Percentiles rank a stretch among this genome's conserved stretches.
phyloP scores from a whole-genome alignment of 2,888 invertebrate genomes.

The Clunio marinus region DNA sequence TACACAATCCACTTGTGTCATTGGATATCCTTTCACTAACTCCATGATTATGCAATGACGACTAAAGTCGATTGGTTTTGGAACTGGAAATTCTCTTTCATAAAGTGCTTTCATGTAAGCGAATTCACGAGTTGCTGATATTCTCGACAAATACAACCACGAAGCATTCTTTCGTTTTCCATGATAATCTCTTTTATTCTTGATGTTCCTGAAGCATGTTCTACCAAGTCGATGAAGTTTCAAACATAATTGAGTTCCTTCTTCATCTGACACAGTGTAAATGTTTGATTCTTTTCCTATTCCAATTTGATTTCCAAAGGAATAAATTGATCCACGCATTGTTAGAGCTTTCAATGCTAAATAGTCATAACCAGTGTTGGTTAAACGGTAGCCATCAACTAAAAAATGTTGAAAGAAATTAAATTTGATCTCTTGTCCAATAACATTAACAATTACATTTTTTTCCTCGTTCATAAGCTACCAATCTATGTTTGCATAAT shows the following conservation, averaged over 20 bases:
- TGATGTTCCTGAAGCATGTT: conserved; percentile 92
- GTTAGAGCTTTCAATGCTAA: conserved; percentile 85
- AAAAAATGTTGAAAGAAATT: too few relatives aligned
- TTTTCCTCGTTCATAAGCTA: conserved; percentile 93
- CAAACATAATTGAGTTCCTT: conserved; percentile 75
- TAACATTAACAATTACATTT: conserved; percentile 62
- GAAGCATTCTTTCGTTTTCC: conserved; percentile 82
- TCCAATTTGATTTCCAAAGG: conserved; percentile 97
- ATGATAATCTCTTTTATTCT: conserved; percentile 95
- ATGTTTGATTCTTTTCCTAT: conserved; percentile 99
- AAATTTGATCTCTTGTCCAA: neutral
- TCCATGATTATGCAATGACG: conserved; percentile 97
- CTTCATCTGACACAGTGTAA: conserved; percentile 79
- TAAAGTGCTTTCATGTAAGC: conserved; percentile 94
- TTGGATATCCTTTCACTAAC: conserved; percentile 72
- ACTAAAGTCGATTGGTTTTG: conserved; percentile 90
- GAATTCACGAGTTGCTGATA: conserved; percentile 96
- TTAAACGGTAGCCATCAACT: conserved; percentile 96
- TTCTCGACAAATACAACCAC: conserved; percentile 93
- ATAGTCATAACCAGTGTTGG: conserved; percentile 95
- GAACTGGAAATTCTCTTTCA: conserved; percentile 89
- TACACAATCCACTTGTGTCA: conserved; percentile 67
- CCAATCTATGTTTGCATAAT: conserved; percentile 80
- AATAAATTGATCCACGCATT: conserved; percentile 69
- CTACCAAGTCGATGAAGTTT: conserved; percentile 93